Conservation (phyloP, 1,140 invertebrate species). For the Polyergus mexicanus region DNA sequence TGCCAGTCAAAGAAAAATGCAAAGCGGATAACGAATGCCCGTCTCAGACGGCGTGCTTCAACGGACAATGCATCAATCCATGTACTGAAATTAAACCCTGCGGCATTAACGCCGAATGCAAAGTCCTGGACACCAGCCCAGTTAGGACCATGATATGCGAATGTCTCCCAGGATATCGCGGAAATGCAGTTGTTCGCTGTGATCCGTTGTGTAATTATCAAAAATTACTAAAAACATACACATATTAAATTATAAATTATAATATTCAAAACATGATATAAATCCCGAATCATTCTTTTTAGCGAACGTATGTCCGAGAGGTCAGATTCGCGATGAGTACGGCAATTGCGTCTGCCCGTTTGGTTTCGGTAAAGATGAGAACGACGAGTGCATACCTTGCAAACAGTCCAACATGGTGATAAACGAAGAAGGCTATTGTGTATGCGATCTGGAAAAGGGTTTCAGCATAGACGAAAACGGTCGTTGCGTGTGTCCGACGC, state of each 20-base stretch:
- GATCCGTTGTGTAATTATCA: constrained; percentile 88
- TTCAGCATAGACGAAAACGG: constrained; percentile 91
- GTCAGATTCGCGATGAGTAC: constrained; percentile 89
- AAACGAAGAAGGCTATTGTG: constrained; percentile 92
- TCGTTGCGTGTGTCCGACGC: constrained; percentile 92
- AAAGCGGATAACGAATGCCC: constrained; percentile 93
- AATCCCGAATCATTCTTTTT: constrained; percentile 73
- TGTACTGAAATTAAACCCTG: constrained; percentile 93
- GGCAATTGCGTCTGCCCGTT: constrained; percentile 92
- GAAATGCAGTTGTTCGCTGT: constrained; percentile 93
- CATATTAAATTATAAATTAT: neutral
- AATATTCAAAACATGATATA: neutral
- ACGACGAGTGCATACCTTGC: constrained; percentile 92
- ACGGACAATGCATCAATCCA: constrained; percentile 93
- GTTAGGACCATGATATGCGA: constrained; percentile 96
- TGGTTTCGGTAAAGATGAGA: constrained; percentile 91
- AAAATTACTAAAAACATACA: neutral
- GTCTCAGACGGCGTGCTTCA: constrained; percentile 93
- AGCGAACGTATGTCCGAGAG: constrained; percentile 90
- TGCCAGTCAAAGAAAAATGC: constrained; percentile 88
- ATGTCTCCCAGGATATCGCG: constrained; percentile 94
- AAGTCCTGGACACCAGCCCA: constrained; percentile 92
- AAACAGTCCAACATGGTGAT: constrained; percentile 91
- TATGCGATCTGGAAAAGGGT: constrained; percentile 92
- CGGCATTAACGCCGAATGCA: constrained; percentile 93